These are phyloP conservation scores for Noctilio leporinus DNA, from an alignment of 2,113 vertebrate genomes.

Conservation along the genomic window DNA sequence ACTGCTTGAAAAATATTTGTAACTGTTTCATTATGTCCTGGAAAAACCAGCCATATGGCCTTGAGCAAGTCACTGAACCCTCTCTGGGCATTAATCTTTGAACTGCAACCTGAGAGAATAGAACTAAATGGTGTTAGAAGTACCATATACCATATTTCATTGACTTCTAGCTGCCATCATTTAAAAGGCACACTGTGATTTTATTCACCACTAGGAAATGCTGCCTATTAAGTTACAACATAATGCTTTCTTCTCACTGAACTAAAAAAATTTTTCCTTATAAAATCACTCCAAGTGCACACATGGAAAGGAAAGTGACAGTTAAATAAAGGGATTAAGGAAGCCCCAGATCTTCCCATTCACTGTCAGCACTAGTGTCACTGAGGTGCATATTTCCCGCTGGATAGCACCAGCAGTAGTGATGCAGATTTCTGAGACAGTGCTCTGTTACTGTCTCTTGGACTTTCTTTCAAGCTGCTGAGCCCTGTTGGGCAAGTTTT, in stretches of 20 bases:
- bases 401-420: background rate
- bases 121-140: background rate
- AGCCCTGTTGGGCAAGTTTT: background rate
- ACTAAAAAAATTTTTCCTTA: background rate
- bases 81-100: background rate
- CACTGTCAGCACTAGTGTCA: background rate
- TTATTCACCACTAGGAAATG: background rate
- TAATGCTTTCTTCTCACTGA: background rate
- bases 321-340: background rate
- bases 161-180: background rate
- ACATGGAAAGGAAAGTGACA: background rate
- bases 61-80: background rate
- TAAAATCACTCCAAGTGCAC: background rate
- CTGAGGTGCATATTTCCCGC: background rate
- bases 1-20: constrained; percentile 4
- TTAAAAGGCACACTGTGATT: background rate
- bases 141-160: background rate
- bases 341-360: background rate
- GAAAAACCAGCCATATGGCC: background rate
- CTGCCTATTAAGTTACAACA: background rate
- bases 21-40: background rate
- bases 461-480: background rate
- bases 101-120: background rate
- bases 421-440: background rate
- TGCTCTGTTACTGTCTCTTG: background rate